Base-by-base conservation (phyloP, 2,888 invertebrate species). In the Aleiodes leptofemur region DNA sequence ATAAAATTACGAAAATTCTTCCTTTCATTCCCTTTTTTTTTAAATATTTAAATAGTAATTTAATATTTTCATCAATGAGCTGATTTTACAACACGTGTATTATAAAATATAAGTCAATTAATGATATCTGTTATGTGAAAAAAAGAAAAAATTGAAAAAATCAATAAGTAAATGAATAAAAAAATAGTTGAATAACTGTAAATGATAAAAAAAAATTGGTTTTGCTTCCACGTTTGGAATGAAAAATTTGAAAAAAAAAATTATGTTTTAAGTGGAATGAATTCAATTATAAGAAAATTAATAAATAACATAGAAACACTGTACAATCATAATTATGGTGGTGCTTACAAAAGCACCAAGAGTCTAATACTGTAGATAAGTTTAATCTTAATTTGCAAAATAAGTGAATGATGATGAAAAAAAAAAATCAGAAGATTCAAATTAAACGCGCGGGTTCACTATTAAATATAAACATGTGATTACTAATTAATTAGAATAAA, bases 291-390 rank as follows among this genome's bases (percentile, higher is more conserved):
- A 77, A 73, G 38, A 23, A 34, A 34, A 34, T 34, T 34, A 34
- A 34, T 34, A 3, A 34, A 34, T 34, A 73, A 53, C 50, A 66
- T 34, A 56, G 74, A 74, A 72, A 77, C 80, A 81, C 79, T 81
- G 81, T 80, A 81, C 82, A 82, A 81, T 81, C 81, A 81, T 79
- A 64, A 73, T 77, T 70, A 73, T 2, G 23, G 2, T 76, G 66
- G 78, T 77, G 78, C 73, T 76, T 70, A 70, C 43, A 23, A 23
- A 29, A 59, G 43, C 13, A 69, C 61, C 23, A 23, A 23, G 23
- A 23, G 23, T 61, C 4, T 38, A n/a, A n/a, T 61, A 61, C n/a
- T 61, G 16, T 48, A 64, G 64, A 64, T 59, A 69, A 64, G 34
- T 72, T 64, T 8, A 14, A 23, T 48, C 16, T 48, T 48, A 23